These are phyloP conservation scores for Drosophila paracracens DNA, from an alignment of 2,888 invertebrate genomes.

Conservation along the genomic window DNA sequence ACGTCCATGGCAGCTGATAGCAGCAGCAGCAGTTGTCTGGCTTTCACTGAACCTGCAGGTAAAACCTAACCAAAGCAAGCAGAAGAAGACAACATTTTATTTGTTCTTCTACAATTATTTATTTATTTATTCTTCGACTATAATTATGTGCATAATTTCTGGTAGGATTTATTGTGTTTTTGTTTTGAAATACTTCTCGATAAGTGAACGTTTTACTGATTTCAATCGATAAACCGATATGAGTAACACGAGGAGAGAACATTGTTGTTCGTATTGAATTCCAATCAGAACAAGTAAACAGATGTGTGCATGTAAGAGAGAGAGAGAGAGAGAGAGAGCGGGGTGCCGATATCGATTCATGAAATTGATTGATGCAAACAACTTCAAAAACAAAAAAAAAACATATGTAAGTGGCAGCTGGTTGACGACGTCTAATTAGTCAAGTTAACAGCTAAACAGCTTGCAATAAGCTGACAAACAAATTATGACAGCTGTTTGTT, in stretches of 20 bases:
- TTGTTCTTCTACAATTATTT: background rate
- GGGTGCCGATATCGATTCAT: slow-evolving; percentile 36
- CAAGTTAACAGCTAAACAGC: slow-evolving; percentile 27
- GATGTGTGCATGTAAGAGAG: background rate
- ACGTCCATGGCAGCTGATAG: slow-evolving; percentile 47
- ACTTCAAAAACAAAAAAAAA: background rate
- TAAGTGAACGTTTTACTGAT: background rate
- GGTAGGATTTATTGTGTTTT: background rate
- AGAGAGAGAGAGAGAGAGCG: background rate
- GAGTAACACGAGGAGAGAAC: background rate
- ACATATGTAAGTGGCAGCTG: slow-evolving; percentile 39
- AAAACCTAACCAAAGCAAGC: slow-evolving; percentile 3
- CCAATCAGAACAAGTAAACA: background rate
- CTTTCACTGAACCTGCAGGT: slow-evolving; percentile 67
- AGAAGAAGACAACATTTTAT: background rate
- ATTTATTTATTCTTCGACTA: background rate
- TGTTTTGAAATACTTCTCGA: background rate
- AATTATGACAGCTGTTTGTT: slow-evolving; percentile 43
- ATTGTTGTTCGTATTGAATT: slow-evolving; percentile 3
- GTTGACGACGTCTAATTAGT: slow-evolving; percentile 33
- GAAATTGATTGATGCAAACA: slow-evolving; percentile 43
- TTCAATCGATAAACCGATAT: background rate
- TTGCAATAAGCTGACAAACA: slow-evolving; percentile 3
- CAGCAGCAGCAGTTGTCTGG: slow-evolving; percentile 42
- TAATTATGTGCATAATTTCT: background rate